These are phyloP conservation scores for Tenebrosternarchus preto DNA, from an alignment of 2,113 vertebrate species.

Conservation along the genomic window DNA sequence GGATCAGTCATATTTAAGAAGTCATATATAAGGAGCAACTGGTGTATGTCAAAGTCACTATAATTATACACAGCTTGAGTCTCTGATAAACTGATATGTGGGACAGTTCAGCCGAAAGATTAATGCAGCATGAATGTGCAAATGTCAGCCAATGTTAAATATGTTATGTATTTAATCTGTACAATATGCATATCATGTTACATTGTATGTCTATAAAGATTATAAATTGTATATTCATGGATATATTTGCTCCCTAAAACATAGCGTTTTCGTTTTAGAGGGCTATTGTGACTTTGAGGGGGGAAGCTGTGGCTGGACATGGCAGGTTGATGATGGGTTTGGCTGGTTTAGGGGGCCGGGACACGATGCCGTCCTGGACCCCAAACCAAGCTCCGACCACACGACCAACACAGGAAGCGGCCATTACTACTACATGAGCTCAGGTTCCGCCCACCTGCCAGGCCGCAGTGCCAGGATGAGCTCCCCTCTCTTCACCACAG, in stretches of 20 bases:
- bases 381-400: conserved; percentile 71
- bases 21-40: neutral
- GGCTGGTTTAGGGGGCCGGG: conserved; percentile 70
- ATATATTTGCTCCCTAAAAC: neutral
- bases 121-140: neutral
- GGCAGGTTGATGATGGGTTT: conserved; percentile 55
- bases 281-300: conserved; percentile 75
- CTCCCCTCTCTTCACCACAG: conserved; percentile 64
- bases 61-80: neutral
- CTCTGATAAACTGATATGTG: neutral
- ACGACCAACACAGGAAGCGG: conserved; percentile 69
- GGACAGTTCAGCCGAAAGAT: neutral
- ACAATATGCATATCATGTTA: neutral
- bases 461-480: conserved; percentile 67
- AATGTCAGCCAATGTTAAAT: neutral
- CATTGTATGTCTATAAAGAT: no score
- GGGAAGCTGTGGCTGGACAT: conserved; percentile 70
- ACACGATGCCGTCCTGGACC: conserved; percentile 50
- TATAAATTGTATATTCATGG: no score
- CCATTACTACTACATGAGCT: conserved; percentile 67
- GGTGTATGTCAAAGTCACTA: neutral
- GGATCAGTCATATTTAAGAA: neutral
- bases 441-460: conserved; percentile 44
- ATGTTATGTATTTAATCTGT: neutral
- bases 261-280: conserved; percentile 30